These are phyloP conservation scores for Eurytoma californica DNA, from an alignment of 2,888 invertebrate genomes.

Conservation along the genomic window DNA sequence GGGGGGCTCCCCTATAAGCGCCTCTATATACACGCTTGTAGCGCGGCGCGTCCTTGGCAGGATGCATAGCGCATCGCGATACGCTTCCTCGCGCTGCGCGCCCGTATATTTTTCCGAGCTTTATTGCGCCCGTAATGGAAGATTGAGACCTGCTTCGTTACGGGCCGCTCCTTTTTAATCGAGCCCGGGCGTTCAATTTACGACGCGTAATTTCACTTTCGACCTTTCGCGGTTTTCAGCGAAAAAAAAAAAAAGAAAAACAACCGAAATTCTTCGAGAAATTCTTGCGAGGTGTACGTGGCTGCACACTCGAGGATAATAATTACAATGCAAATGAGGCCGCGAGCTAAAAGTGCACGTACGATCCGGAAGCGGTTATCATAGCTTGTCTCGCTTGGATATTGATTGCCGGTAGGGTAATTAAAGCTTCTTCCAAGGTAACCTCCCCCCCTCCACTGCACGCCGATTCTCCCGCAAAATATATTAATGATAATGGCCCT, in stretches of 20 bases:
- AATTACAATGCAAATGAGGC: no score
- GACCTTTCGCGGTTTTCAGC: no score
- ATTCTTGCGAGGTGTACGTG: no score
- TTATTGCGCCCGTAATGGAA: not conserved
- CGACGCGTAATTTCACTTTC: no score
- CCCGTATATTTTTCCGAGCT: not conserved
- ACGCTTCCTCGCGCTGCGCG: not conserved
- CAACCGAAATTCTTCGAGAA: no score
- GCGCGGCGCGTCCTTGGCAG: slow-evolving; percentile 15
- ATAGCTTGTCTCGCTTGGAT: not conserved
- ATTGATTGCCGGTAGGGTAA: not conserved
- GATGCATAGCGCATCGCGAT: not conserved
- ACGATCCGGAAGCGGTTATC: not conserved
- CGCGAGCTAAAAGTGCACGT: not conserved
- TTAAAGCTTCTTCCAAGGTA: slow-evolving; percentile 1
- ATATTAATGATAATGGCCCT: slow-evolving; percentile 10
- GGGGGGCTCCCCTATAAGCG: slow-evolving; percentile 18
- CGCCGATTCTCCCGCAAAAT: not conserved
- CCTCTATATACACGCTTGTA: not conserved
- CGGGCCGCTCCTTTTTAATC: not conserved
- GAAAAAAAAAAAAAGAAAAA: no score
- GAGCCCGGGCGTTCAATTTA: no score
- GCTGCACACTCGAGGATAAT: no score
- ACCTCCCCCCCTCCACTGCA: not conserved
- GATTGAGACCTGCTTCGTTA: not conserved